phyloP scores from a whole-genome alignment of 2,797 vertebrate species.

The Xiphorhynchus erythropygius region DNA sequence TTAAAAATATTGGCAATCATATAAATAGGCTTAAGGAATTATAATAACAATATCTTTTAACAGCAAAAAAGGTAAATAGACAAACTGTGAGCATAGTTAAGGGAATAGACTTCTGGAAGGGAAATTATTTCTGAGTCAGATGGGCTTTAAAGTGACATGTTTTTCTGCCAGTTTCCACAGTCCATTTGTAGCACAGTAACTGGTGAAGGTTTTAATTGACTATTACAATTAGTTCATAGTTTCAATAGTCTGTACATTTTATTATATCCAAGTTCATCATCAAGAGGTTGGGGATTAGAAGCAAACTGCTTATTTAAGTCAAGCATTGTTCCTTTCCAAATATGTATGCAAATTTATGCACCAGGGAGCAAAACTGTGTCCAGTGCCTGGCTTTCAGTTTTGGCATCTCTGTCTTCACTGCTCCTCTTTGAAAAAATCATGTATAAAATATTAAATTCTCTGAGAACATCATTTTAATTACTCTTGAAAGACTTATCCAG shows the following conservation, averaged over 20 bases:
- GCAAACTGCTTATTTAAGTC: constrained; percentile 27
- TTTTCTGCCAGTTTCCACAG: not conserved
- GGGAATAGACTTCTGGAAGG: not conserved
- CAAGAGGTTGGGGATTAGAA: not conserved
- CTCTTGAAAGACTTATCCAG: constrained; percentile 45
- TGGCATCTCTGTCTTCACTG: constrained; percentile 28
- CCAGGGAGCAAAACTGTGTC: not conserved
- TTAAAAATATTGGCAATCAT: constrained; percentile 21
- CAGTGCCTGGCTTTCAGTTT: constrained; percentile 36
- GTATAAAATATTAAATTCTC: constrained; percentile 52
- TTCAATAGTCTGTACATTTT: not conserved
- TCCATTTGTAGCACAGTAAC: not conserved
- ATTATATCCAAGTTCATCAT: not conserved
- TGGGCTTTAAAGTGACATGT: not conserved
- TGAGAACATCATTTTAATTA: constrained; percentile 46
- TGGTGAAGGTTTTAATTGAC: not conserved
- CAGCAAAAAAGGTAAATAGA: not conserved
- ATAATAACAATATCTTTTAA: not conserved
- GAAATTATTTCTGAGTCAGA: not conserved
- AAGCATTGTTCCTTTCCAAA: constrained; percentile 35
- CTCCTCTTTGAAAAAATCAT: constrained; percentile 9
- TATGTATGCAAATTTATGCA: constrained; percentile 42
- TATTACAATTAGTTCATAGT: not conserved
- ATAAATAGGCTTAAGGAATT: constrained; percentile 18
- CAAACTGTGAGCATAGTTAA: not conserved